phyloP scores from a whole-genome alignment of 2,888 invertebrate species.

The Eupithecia centaureata region DNA sequence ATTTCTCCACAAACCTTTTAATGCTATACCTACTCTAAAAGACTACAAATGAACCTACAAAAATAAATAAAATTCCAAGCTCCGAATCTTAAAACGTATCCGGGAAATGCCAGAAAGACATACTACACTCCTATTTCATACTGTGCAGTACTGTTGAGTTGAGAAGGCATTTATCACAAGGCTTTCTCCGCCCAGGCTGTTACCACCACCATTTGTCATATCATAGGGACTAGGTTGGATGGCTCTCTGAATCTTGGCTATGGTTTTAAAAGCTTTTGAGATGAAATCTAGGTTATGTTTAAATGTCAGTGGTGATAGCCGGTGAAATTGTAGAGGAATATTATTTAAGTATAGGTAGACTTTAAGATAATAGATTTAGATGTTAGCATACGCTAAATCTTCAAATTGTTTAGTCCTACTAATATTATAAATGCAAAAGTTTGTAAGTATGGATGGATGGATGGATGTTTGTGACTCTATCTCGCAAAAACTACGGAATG shows the following conservation, averaged over 20 bases:
- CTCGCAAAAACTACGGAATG: no score
- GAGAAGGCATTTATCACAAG: conserved; percentile 24
- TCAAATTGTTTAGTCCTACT: no score
- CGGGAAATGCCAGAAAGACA: conserved; percentile 9
- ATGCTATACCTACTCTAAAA: no score
- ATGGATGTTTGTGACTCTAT: no score
- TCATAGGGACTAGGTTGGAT: conserved; percentile 2
- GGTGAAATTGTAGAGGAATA: background rate
- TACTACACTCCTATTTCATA: conserved; percentile 9
- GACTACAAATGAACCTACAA: background rate
- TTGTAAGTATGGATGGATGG: no score
- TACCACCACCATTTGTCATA: conserved; percentile 25
- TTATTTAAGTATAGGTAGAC: no score
- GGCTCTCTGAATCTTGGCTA: conserved; percentile 13
- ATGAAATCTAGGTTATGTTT: conserved; percentile 6
- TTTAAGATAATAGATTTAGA: no score
- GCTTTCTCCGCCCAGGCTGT: conserved; percentile 20
- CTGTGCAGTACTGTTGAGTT: background rate
- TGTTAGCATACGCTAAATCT: no score
- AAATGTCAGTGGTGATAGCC: background rate
- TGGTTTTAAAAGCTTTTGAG: conserved; percentile 3
- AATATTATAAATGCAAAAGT: no score
- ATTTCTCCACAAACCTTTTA: no score
- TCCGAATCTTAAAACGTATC: background rate
- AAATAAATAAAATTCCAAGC: background rate